A percentile compares a stretch with the other conserved stretches of the same genome.
Evolutionary conservation across 2,113 vertebrate genomes (phyloP).

Genomic region (western clawed frog (Xenopus tropicalis)): UCB_Xtro_10.0 CM004445.2:103293001-103293500

Average conservation of each 20-base stretch:
- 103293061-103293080: no score
- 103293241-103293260: no score
- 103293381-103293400: slow-evolving; percentile 46
- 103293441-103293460: slow-evolving; percentile 29
- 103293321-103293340: neutral
- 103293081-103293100: no score
- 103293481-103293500: slow-evolving; percentile 46
- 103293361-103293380: neutral
- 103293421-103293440: slow-evolving; percentile 24
- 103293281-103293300: neutral
- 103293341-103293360: neutral
- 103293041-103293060: no score
- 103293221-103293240: no score
- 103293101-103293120: no score
- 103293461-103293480: slow-evolving; percentile 22
- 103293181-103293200: no score
- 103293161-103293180: no score
- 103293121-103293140: neutral
- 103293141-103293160: no score
- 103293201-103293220: no score
- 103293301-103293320: neutral
- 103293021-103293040: no score
- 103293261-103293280: neutral
- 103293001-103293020: no score
- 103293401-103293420: slow-evolving; percentile 19